Conservation (phyloP, 1,140 invertebrate species). For the Cheumatopsyche charites region DNA sequence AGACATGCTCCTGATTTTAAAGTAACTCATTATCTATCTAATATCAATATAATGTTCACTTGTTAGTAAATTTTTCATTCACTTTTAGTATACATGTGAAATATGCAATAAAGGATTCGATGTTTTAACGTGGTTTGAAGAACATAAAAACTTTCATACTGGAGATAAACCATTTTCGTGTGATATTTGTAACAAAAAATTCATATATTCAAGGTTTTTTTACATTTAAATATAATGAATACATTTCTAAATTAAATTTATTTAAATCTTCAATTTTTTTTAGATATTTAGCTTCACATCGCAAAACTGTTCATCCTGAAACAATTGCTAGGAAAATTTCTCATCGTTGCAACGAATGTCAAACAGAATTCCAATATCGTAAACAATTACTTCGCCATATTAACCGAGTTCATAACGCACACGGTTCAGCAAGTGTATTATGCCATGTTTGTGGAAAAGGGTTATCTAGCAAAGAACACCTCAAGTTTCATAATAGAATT, state of each 20-base stretch:
- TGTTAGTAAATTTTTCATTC: neutral
- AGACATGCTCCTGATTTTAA: slow-evolving; percentile 45
- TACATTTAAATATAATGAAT: slow-evolving; percentile 5
- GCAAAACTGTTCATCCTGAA: slow-evolving; percentile 56
- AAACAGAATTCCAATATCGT: slow-evolving; percentile 58
- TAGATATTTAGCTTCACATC: slow-evolving; percentile 56
- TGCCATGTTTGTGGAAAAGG: slow-evolving; percentile 81
- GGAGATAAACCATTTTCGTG: slow-evolving; percentile 54
- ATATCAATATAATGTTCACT: neutral
- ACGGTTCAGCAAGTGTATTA: slow-evolving; percentile 62
- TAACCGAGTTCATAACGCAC: slow-evolving; percentile 62
- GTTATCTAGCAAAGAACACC: slow-evolving; percentile 71
- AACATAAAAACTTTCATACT: slow-evolving; percentile 63
- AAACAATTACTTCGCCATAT: slow-evolving; percentile 66
- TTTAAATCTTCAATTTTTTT: neutral
- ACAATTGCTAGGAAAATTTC: slow-evolving; percentile 51
- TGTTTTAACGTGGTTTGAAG: slow-evolving; percentile 54
- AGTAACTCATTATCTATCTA: slow-evolving; percentile 23
- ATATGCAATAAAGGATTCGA: slow-evolving; percentile 56
- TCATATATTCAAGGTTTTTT: slow-evolving; percentile 56
- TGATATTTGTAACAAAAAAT: slow-evolving; percentile 56
- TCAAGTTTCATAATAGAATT: slow-evolving; percentile 73
- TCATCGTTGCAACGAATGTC: slow-evolving; percentile 58
- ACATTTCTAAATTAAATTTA: neutral
- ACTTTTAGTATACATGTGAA: slow-evolving; percentile 54